A percentile compares a stretch with the other conserved stretches of the same genome.
Evolutionary conservation across 2,797 vertebrate genomes (phyloP).

Genomic region (Amblyraja radiata): DNA sequence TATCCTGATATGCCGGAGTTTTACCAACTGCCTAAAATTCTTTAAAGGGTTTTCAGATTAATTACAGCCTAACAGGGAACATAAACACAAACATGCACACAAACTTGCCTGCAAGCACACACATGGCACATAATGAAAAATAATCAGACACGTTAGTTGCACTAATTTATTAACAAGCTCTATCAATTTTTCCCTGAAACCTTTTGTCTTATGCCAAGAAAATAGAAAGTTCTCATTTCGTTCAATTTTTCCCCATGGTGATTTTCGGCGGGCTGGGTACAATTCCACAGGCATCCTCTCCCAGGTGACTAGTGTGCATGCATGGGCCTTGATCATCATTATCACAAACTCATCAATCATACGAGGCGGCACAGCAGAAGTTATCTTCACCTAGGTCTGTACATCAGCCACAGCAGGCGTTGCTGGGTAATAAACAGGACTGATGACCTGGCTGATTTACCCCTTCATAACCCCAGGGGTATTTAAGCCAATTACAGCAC

Average conservation of each 20-base stretch:
- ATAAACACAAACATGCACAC: constrained; percentile 35
- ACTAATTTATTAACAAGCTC: constrained; percentile 27
- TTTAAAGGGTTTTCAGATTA: constrained; percentile 37
- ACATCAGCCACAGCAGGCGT: constrained; percentile 10
- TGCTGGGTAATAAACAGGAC: constrained; percentile 1
- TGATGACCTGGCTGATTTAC: constrained; percentile 23
- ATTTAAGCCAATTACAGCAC: constrained; percentile 19
- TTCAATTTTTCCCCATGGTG: not conserved
- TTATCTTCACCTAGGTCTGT: not conserved
- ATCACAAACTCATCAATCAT: not conserved
- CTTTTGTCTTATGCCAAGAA: not conserved
- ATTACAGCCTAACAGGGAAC: constrained; percentile 25
- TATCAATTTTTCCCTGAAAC: constrained; percentile 5
- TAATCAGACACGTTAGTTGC: constrained; percentile 32
- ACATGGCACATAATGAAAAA: constrained; percentile 30
- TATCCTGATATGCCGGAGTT: constrained; percentile 37
- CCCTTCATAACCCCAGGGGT: constrained; percentile 2
- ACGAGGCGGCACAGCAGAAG: not conserved
- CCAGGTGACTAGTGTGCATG: not conserved
- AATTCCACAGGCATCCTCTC: not conserved
- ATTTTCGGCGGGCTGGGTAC: not conserved
- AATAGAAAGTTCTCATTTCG: not conserved
- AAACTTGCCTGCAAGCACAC: constrained; percentile 27
- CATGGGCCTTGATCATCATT: not conserved
- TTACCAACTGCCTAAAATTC: constrained; percentile 35